These are phyloP conservation scores for Diorhabda elongata DNA, from an alignment of 1,140 invertebrate species.

Conservation along the genomic window DNA sequence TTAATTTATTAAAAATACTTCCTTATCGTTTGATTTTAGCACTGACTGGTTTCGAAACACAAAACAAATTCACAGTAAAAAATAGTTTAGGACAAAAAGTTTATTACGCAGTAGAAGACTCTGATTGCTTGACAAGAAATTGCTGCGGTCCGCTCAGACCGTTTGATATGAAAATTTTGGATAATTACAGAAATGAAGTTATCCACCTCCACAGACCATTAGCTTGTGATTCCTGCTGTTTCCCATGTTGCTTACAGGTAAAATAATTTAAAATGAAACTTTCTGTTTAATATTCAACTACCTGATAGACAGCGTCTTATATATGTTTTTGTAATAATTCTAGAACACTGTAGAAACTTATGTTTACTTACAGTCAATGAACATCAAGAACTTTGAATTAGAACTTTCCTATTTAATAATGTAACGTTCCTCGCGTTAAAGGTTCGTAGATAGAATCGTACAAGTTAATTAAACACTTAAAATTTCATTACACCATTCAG, in stretches of 20 bases:
- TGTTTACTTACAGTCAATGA: too few species aligned
- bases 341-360: too few species aligned
- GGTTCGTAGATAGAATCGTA: too few species aligned
- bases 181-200: constrained; percentile 73
- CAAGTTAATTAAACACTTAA: too few species aligned
- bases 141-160: constrained; percentile 72
- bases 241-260: constrained; percentile 81
- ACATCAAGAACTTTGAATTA: too few species aligned
- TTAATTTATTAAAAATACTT: not conserved
- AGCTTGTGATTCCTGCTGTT: constrained; percentile 73
- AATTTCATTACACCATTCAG: too few species aligned
- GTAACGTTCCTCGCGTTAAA: too few species aligned
- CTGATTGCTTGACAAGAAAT: constrained; percentile 71
- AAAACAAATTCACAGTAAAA: constrained; percentile 81
- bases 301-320: too few species aligned
- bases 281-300: too few species aligned
- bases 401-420: too few species aligned
- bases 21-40: constrained; percentile 49
- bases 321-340: too few species aligned
- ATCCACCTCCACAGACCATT: constrained; percentile 72
- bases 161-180: constrained; percentile 84
- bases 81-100: constrained; percentile 75
- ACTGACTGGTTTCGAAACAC: constrained; percentile 78
- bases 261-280: not conserved
- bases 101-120: constrained; percentile 81